Evolutionary conservation across 2,797 vertebrate species (phyloP), one percentile per base, ranked within the genome.

Genomic region (Geotrypetes seraphini): DNA sequence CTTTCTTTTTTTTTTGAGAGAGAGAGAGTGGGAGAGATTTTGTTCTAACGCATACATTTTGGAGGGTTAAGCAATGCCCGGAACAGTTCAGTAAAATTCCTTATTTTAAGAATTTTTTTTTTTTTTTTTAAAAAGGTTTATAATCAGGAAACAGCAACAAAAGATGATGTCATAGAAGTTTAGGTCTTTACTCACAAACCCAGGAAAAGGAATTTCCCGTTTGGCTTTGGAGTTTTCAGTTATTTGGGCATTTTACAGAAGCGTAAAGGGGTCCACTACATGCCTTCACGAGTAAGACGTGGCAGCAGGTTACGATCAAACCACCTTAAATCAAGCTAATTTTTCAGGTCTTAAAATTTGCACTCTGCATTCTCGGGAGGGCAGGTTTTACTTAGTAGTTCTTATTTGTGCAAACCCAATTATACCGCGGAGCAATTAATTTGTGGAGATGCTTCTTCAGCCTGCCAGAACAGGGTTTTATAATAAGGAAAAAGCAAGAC

Each of bases 111-210:
- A 22, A n/a, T n/a, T n/a, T n/a, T n/a, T n/a, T n/a, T n/a, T n/a
- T n/a, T n/a, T n/a, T n/a, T n/a, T n/a, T n/a, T n/a, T n/a, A 36
- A 36, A n/a, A 24, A 16, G 36, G 43, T 52, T 65, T 49, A 50
- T 26, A 30, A 31, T 24, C 46, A 28, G 34, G 28, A 54, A 60
- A 67, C 20, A 29, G 5, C 24, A 16, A 51, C 48, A 51, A 51
- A 66, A 51, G 51, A 23, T 18, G 8, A 14, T 31, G 19, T 21
- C 39, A 55, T 17, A 43, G 50, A 21, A 32, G 25, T n/a, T n/a
- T n/a, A n/a, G n/a, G 16, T 23, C 22, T 14, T 23, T 28, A 40
- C 43, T 47, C 29, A 40, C 37, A 33, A 56, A 46, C 60, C 38
- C 34, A n/a, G n/a, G 25, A 50, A 28, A 29, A 19, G 5, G 5